phyloP scores from a whole-genome alignment of 2,888 invertebrate genomes.

The Melitaea athalia region DNA sequence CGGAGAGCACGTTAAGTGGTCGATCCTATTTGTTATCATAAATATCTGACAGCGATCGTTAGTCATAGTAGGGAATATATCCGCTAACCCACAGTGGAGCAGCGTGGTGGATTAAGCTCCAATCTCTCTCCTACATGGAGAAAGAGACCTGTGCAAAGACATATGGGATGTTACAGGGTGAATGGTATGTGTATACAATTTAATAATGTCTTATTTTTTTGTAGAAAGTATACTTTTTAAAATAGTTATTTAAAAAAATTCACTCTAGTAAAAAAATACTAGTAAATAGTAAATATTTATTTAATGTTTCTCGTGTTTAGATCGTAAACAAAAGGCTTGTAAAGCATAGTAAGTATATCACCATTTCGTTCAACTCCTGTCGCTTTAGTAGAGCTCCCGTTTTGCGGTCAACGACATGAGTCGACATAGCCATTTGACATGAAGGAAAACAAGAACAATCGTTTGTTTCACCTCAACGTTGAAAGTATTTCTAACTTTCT shows the following conservation, averaged over 20 bases:
- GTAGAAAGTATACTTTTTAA: not conserved
- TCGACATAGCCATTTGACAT: slow-evolving; percentile 67
- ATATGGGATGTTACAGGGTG: no score
- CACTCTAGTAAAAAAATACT: not conserved
- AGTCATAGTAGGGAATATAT: no score
- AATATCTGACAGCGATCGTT: no score
- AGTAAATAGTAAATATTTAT: slow-evolving; percentile 16
- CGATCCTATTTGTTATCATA: no score
- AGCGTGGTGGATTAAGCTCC: no score
- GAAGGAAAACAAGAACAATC: slow-evolving; percentile 62
- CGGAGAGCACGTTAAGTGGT: no score
- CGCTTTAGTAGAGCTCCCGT: slow-evolving; percentile 42
- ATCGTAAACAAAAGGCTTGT: slow-evolving; percentile 29
- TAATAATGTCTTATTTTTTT: no score
- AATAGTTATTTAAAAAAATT: not conserved
- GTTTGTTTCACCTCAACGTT: slow-evolving; percentile 41
- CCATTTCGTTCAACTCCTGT: slow-evolving; percentile 39
- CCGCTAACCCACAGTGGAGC: no score
- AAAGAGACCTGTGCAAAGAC: no score
- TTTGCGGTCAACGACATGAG: slow-evolving; percentile 68
- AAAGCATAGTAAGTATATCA: slow-evolving; percentile 37
- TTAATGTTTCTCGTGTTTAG: slow-evolving; percentile 30
- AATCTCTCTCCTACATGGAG: no score
- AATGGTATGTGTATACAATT: no score
- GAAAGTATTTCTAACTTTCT: slow-evolving; percentile 38